Evolutionary conservation across 1,140 invertebrate species (phyloP), one percentile per base, ranked within the genome.

Genomic region (Atopsyche davidsoni): DNA sequence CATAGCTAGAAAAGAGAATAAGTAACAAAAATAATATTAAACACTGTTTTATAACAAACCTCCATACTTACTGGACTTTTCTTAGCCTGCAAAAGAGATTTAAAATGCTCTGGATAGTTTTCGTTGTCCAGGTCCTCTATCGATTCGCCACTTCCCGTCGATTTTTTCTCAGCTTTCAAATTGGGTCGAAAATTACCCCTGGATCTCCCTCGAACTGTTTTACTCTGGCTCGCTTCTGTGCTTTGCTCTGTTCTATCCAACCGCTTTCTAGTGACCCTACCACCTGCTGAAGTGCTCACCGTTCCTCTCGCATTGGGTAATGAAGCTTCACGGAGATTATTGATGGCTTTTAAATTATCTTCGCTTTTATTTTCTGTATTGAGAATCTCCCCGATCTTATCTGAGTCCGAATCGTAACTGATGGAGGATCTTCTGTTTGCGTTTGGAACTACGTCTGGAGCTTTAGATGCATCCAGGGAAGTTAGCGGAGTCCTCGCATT

Each of bases 101-200:
- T 58, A 38, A 58, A 58, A 51, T 58, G 51, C 14, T 58, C 55
- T 9, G 55, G 55, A 51, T 58, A 58, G 38, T 58, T 58, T 47
- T 53, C 55, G 39, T 53, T 53, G 18, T 58, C 55, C 19, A 51
- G 46, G 25, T 53, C 47, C 14, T 58, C 55, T 22, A 9, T 35
- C 3, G 40, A 2, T 17, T 16, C 41, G 2, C 28, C 45, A 25
- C 13, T 24, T 13, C 35, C 43, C n/a, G 10, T 40, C 21, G 32
- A 31, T 22, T 49, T 50, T 23, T 17, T 42, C 35, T 43, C 31
- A 9, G 28, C 16, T 19, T 34, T 48, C 14, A 40, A 6, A 18
- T 36, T 21, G 19, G 42, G 18, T 11, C 55, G 50, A 47, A 45
- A 25, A 38, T 23, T 53, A 21, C 55, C 55, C 21, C 55, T 34